Evolutionary conservation across 2,797 vertebrate species (phyloP).

Genomic region (Siniperca undulata): DNA sequence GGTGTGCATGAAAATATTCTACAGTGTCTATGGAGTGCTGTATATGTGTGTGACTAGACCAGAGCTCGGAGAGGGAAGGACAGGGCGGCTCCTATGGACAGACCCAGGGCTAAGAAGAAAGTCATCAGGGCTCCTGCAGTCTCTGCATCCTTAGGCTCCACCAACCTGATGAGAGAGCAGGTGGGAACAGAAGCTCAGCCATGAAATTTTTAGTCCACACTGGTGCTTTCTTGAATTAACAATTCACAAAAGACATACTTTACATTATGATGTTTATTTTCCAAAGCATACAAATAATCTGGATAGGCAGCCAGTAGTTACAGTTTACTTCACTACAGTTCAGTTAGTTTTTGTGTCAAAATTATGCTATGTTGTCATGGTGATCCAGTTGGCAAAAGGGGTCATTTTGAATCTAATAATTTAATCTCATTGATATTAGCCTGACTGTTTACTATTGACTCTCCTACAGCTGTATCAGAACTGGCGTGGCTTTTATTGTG

Average conservation of each 20-base stretch:
- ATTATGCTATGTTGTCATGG: neutral
- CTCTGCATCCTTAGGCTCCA: slow-evolving; percentile 88
- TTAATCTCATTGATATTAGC: neutral
- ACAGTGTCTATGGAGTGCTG: neutral
- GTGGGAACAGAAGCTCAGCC: neutral
- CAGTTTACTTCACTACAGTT: neutral
- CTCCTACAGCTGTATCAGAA: neutral
- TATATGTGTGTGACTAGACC: slow-evolving; percentile 72
- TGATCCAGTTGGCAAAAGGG: neutral
- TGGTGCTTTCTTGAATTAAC: neutral
- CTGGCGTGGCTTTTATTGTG: too few relatives aligned
- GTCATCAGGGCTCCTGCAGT: slow-evolving; percentile 92
- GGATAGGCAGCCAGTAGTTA: neutral
- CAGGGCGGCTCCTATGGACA: slow-evolving; percentile 88
- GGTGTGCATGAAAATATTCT: neutral
- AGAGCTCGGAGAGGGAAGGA: slow-evolving; percentile 88
- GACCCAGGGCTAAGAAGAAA: slow-evolving; percentile 91
- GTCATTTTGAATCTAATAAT: slow-evolving; percentile 1
- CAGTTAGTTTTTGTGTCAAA: neutral
- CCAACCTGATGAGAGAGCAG: slow-evolving; percentile 80
- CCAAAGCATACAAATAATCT: neutral
- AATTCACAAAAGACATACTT: neutral
- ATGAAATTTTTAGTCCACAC: neutral
- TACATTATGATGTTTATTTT: neutral
- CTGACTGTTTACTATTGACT: neutral